Conservation (phyloP, 2,797 vertebrate genomes). For the Tapera naevia region DNA sequence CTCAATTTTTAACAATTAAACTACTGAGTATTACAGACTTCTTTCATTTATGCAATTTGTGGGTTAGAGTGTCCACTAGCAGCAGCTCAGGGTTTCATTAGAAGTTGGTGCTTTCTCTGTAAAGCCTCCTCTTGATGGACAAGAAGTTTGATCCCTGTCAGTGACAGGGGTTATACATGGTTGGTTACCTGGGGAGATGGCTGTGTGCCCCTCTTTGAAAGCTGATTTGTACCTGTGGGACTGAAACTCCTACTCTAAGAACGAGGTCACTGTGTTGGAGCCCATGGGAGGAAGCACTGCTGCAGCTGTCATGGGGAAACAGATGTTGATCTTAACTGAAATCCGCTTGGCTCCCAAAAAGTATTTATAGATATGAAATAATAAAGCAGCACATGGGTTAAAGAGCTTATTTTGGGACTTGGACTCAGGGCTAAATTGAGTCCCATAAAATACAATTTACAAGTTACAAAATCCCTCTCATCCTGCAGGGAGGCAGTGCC, state of each 20-base stretch:
- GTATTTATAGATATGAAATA: slow-evolving; percentile 41
- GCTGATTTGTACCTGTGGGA: neutral
- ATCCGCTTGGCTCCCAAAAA: neutral
- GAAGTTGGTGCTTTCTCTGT: neutral
- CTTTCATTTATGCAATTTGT: fast-evolving
- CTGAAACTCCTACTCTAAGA: neutral
- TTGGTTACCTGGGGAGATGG: neutral
- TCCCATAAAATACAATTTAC: slow-evolving; percentile 19
- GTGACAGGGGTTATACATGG: fast-evolving
- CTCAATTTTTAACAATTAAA: fast-evolving
- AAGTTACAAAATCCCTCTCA: neutral
- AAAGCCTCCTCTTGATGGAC: fast-evolving
- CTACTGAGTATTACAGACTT: neutral
- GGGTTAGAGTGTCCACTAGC: neutral
- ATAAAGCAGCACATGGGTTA: slow-evolving; percentile 5
- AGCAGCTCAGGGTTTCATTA: fast-evolving
- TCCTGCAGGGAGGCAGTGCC: neutral
- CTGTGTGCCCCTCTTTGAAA: neutral
- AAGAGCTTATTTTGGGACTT: slow-evolving; percentile 5
- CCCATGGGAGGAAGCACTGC: neutral
- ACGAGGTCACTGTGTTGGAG: fast-evolving
- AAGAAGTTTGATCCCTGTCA: too few species aligned
- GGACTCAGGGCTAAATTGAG: neutral
- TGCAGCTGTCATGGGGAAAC: neutral
- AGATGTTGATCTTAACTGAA: neutral